phyloP scores from a whole-genome alignment of 2,888 invertebrate genomes.

The Drosophila parthenogenetica region DNA sequence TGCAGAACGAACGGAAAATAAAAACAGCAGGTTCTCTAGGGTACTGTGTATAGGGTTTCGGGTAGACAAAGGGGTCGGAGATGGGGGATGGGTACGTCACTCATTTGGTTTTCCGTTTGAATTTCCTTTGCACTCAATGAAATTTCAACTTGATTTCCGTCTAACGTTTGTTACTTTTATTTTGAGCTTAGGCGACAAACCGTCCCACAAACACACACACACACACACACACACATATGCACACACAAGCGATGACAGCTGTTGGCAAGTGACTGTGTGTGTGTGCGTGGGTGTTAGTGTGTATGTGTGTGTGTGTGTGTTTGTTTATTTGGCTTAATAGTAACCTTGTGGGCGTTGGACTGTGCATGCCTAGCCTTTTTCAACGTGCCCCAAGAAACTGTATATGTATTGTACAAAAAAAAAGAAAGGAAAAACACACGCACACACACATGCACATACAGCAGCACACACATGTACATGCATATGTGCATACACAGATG shows the following conservation, averaged over 20 bases:
- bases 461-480: background rate
- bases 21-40: background rate
- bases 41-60: background rate
- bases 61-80: conserved; percentile 1
- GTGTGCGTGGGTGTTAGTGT: conserved; percentile 19
- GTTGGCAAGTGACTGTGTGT: conserved; percentile 39
- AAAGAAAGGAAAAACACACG: conserved; percentile 16
- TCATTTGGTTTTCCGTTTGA: conserved; percentile 80
- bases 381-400: conserved; percentile 10
- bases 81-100: conserved; percentile 38
- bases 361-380: conserved; percentile 42
- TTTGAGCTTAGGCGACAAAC: conserved; percentile 58
- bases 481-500: conserved; percentile 11
- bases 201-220: conserved; percentile 17
- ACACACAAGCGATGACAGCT: conserved; percentile 10
- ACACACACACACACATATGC: conserved; percentile 35
- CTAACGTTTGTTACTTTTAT: conserved; percentile 72
- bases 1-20: background rate
- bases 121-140: conserved; percentile 79
- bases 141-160: conserved; percentile 81
- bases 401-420: conserved; percentile 14
- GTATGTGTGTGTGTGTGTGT: conserved; percentile 28
- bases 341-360: conserved; percentile 40
- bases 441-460: conserved; percentile 9
- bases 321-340: conserved; percentile 67